Evolutionary conservation across 2,797 vertebrate species (phyloP).

Genomic region (Lepilemur septentrionalis): DNA sequence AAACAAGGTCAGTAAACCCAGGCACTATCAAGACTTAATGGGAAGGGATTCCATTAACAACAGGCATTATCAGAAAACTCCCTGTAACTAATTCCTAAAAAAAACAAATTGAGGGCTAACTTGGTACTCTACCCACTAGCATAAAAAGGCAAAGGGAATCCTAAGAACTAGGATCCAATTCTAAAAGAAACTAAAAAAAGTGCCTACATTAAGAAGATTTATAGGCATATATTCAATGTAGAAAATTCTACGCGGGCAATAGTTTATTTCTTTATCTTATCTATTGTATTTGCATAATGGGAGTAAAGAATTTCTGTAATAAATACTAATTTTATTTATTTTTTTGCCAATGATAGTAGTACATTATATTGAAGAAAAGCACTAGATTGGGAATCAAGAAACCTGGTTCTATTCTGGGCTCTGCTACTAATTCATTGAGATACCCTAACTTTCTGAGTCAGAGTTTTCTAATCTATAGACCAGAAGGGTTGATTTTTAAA

Average conservation of each 20-base stretch:
- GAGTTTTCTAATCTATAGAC: neutral
- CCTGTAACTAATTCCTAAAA: slow-evolving; percentile 26
- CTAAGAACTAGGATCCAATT: neutral
- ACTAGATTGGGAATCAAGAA: neutral
- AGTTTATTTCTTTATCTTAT: neutral
- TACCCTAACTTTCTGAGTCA: neutral
- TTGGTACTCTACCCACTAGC: neutral
- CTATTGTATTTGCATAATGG: neutral
- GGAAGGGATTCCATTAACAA: slow-evolving; percentile 32
- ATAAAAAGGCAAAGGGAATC: slow-evolving; percentile 2
- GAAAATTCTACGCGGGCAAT: neutral
- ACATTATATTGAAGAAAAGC: neutral
- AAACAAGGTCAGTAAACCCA: slow-evolving; percentile 48
- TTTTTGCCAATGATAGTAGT: neutral
- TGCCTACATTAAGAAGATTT: neutral
- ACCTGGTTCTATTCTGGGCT: neutral
- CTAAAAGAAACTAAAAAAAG: slow-evolving; percentile 5
- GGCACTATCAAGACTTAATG: slow-evolving; percentile 45
- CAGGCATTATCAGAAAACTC: slow-evolving; percentile 26
- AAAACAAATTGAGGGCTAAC: slow-evolving; percentile 4
- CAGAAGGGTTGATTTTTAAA: neutral
- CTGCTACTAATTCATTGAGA: neutral
- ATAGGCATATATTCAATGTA: neutral
- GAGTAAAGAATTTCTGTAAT: neutral
- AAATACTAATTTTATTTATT: neutral